Base-by-base conservation (phyloP, 1,140 invertebrate species). In the Rhizoglyphus robini region DNA sequence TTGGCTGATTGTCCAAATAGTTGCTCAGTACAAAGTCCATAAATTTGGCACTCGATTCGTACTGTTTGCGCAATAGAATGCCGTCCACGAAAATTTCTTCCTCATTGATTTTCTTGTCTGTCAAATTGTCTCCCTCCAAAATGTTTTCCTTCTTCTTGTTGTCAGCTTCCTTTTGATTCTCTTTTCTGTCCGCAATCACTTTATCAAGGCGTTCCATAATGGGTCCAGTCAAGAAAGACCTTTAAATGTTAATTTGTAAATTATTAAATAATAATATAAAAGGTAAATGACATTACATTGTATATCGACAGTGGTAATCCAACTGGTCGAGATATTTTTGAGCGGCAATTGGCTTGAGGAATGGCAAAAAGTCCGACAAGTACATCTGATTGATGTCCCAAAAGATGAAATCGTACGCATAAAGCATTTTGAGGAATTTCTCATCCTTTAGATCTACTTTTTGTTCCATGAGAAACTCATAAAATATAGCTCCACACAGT, bases 311-410 rank as follows among this genome's bases (percentile, higher is more conserved):
- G 25, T 46, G 4, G 59, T 15, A n/a, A n/a, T 15, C 34, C 51
- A 25, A 68, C 27, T 13, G 57, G 15, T 15, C 51, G 57, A 69
- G 29, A 49, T 69, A 68, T 1, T 23, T 18, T 31, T 32, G 34
- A 15, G 3, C n/a, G 18, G 63, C 11, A 27, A 65, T 59, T 41
- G 69, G 65, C 3, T 66, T 25, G 1, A 92, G 71, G 80, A 86
- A 87, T 0, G 90, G 89, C n/a, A 94, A 73, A 73, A 93, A 90
- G 72, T 94, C 90, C 0, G 88, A 82, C 0, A 86, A 83, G 72
- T 88, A 90, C 0, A 88, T 88, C 73, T 88, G 85, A 73, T 92
- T 91, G 51, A 93, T 74, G 73, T 92, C 88, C 80, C 83, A 88
- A 76, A 94, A 94, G 2, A 94, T 86, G 60, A 84, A 81, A 70